phyloP scores from a whole-genome alignment of 64 coral and sea anemone species.

The Actinia equina region DNA sequence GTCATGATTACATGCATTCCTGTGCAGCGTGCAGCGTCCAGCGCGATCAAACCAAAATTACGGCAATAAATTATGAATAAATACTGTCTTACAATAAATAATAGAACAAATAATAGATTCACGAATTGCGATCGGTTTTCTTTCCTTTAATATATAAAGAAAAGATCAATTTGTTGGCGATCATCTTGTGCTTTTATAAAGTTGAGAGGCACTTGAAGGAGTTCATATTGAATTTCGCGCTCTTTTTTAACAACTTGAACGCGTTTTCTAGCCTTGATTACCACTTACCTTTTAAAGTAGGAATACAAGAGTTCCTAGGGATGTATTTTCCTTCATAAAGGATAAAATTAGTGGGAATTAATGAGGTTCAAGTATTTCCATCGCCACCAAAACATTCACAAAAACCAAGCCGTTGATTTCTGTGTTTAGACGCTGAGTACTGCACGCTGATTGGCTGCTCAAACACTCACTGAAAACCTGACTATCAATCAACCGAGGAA shows the following conservation, averaged over 20 bases:
- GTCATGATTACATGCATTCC: neutral
- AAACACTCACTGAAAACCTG: constrained; percentile 54
- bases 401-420: constrained; percentile 82
- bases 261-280: neutral
- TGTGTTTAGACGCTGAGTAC: constrained; percentile 49
- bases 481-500: constrained; percentile 57
- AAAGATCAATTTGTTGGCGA: neutral
- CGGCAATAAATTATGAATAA: neutral
- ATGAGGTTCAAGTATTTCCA: neutral
- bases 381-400: constrained; percentile 32
- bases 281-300: neutral
- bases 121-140: neutral
- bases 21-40: neutral
- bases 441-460: constrained; percentile 70
- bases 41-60: neutral
- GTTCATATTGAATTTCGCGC: constrained; percentile 55
- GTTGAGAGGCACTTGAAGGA: neutral
- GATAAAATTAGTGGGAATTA: neutral
- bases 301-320: neutral
- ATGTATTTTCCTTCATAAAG: neutral
- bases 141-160: neutral
- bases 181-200: neutral
- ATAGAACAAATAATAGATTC: neutral
- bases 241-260: constrained; percentile 27
- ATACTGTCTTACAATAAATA: neutral